Evolutionary conservation across 2,113 vertebrate genomes (phyloP).

Genomic region (Circaetus gallicus): DNA sequence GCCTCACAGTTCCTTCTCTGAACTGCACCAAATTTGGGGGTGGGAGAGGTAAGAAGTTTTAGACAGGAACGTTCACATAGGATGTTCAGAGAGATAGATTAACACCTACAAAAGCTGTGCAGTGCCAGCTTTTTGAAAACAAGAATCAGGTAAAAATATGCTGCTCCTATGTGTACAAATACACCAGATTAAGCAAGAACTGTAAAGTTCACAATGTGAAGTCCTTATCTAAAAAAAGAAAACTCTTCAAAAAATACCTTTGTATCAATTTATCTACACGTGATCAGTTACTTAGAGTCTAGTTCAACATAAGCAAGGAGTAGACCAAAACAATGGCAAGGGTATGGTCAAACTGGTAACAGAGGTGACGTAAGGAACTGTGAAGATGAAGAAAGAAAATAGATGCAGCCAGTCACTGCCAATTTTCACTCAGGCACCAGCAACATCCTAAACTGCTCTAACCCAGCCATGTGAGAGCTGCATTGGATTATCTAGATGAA

Average conservation of each 20-base stretch:
- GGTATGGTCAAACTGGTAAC: background rate
- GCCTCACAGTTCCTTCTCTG: background rate
- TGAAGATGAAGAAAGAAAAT: background rate
- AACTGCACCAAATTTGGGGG: background rate
- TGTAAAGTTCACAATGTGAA: background rate
- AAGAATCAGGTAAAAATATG: background rate
- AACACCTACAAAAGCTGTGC: background rate
- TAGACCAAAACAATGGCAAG: background rate
- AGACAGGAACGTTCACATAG: background rate
- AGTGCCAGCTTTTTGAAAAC: background rate
- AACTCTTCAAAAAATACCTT: background rate
- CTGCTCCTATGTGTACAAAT: background rate
- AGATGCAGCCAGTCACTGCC: background rate
- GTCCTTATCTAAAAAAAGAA: background rate
- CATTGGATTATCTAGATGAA: background rate
- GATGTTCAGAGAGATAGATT: background rate
- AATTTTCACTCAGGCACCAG: background rate
- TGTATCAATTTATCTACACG: background rate
- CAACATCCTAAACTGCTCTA: background rate
- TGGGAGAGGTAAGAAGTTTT: rapidly evolving
- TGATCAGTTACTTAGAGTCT: background rate
- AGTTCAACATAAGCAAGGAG: background rate
- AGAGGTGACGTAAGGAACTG: background rate
- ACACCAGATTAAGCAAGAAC: background rate
- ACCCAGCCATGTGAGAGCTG: background rate